Conservation (phyloP, 2,797 vertebrate genomes). For the Brotula barbata region DNA sequence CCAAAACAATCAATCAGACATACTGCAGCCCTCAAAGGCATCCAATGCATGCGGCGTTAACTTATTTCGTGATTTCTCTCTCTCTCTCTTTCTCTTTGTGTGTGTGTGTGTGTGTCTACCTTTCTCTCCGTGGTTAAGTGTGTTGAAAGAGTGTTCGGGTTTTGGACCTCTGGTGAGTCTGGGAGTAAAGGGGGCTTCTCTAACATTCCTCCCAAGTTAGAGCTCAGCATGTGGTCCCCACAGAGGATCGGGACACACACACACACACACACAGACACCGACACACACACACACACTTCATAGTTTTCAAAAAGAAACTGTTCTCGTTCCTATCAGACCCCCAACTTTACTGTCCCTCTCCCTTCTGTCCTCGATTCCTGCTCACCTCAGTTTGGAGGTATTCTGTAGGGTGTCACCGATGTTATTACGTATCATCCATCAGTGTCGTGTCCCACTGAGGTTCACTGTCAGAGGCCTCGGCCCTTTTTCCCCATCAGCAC, state of each 20-base stretch:
- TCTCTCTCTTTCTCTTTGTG: constrained; percentile 3
- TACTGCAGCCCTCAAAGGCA: too few relatives aligned
- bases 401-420: constrained; percentile 24
- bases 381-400: constrained; percentile 4
- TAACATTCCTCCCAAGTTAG: constrained; percentile 70
- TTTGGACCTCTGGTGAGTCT: constrained; percentile 39
- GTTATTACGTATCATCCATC: constrained; percentile 37
- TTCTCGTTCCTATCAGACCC: constrained; percentile 46
- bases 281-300: constrained; percentile 36
- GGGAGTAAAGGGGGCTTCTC: constrained; percentile 55
- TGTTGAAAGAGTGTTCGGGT: constrained; percentile 17
- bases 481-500: too few relatives aligned
- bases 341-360: constrained; percentile 29
- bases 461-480: too few relatives aligned
- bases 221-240: constrained; percentile 67
- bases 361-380: constrained; percentile 15
- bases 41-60: too few relatives aligned
- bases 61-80: too few relatives aligned
- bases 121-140: neutral
- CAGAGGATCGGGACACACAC: constrained; percentile 32
- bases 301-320: constrained; percentile 29
- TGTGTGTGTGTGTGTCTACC: constrained; percentile 6
- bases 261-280: constrained; percentile 28
- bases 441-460: constrained; percentile 18
- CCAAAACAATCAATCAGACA: neutral